phyloP scores from a whole-genome alignment of 2,888 invertebrate species.

The Lepidochitona cinerea region DNA sequence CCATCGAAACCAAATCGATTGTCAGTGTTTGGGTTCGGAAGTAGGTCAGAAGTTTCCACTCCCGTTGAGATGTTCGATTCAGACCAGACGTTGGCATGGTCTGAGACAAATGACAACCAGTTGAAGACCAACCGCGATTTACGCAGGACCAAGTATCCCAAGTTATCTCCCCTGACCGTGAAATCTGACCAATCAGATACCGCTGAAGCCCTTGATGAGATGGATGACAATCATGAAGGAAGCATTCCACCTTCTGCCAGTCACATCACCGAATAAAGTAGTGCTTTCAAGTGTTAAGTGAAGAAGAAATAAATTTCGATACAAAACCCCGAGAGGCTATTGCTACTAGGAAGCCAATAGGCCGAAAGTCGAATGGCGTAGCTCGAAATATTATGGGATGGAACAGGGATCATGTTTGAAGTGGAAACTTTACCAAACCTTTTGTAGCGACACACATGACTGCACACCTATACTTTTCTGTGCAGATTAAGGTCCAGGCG shows the following conservation, averaged over 20 bases:
- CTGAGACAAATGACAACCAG: neutral
- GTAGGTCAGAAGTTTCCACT: neutral
- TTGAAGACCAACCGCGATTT: neutral
- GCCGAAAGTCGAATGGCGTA: too few species aligned
- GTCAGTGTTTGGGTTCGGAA: neutral
- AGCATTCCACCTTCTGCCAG: neutral
- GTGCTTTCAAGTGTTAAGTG: too few species aligned
- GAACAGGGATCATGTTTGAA: too few species aligned
- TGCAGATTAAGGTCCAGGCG: too few species aligned
- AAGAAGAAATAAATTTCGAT: too few species aligned
- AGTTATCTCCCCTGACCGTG: neutral
- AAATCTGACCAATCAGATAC: neutral
- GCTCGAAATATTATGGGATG: too few species aligned
- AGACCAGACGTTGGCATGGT: neutral
- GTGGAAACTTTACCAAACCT: too few species aligned
- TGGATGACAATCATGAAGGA: neutral
- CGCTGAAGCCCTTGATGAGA: neutral
- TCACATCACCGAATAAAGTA: too few species aligned
- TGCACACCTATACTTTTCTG: too few species aligned
- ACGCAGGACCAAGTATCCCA: neutral
- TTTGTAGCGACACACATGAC: too few species aligned
- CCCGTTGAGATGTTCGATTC: neutral
- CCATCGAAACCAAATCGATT: neutral
- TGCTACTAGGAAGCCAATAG: too few species aligned
- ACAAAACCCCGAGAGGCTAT: too few species aligned